These are phyloP conservation scores for Thumatha senex DNA, from an alignment of 2,888 invertebrate genomes.

Conservation along the genomic window DNA sequence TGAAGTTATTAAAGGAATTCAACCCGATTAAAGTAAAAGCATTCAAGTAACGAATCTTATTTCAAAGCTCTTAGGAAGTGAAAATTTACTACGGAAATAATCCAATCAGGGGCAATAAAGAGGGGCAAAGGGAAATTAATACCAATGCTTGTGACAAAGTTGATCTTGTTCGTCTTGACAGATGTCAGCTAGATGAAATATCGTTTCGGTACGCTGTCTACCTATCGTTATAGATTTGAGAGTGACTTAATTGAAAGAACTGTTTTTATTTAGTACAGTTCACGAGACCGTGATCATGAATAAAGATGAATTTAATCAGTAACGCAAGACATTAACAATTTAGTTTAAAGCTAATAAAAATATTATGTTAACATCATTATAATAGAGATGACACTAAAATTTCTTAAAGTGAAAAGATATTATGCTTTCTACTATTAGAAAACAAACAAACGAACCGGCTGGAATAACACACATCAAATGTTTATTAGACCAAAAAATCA, in stretches of 20 bases:
- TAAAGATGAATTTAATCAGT: background rate
- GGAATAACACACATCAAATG: slow-evolving; percentile 65
- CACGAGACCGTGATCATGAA: background rate
- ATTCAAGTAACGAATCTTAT: slow-evolving; percentile 52
- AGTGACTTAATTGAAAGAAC: slow-evolving; percentile 42
- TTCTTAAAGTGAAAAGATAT: slow-evolving; percentile 40
- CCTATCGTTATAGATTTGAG: slow-evolving; percentile 36
- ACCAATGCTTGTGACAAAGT: slow-evolving; percentile 67
- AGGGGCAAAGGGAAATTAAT: slow-evolving; percentile 72
- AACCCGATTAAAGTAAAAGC: slow-evolving; percentile 49
- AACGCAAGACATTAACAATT: background rate
- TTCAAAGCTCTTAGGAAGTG: slow-evolving; percentile 57
- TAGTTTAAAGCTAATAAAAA: background rate
- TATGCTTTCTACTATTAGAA: slow-evolving; percentile 60
- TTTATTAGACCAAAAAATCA: slow-evolving; percentile 70
- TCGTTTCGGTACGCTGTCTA: slow-evolving; percentile 49
- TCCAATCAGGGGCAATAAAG: slow-evolving; percentile 74
- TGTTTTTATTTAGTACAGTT: slow-evolving; percentile 4
- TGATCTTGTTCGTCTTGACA: slow-evolving; percentile 70
- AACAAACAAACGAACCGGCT: slow-evolving; percentile 64
- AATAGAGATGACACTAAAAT: slow-evolving; percentile 30
- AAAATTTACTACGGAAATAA: slow-evolving; percentile 70
- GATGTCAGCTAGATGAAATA: slow-evolving; percentile 71
- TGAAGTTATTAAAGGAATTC: slow-evolving; percentile 40
- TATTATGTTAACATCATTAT: slow-evolving; percentile 16